These are phyloP conservation scores for Tauraco erythrolophus DNA, from an alignment of 2,113 vertebrate genomes.

Conservation along the genomic window DNA sequence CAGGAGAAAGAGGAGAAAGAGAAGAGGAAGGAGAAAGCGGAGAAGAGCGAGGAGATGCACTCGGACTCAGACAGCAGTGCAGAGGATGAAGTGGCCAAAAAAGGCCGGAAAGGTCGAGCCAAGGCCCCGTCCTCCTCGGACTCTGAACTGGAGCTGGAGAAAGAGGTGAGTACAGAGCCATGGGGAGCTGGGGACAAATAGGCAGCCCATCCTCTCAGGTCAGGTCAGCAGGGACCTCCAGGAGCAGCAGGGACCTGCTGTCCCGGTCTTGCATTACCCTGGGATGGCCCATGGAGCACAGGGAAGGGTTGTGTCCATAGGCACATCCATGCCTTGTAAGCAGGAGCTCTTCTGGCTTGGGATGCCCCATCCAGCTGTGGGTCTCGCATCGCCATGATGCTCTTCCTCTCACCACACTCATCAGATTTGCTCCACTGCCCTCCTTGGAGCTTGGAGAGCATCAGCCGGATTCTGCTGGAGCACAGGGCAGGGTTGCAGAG, in stretches of 20 bases:
- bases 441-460: not conserved
- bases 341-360: not conserved
- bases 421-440: rapidly evolving
- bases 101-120: conserved; percentile 84
- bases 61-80: conserved; percentile 80
- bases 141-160: conserved; percentile 82
- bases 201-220: not conserved
- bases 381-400: not conserved
- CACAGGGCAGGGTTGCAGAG: not conserved
- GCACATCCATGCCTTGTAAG: rapidly evolving
- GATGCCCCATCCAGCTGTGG: not conserved
- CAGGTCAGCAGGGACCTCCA: not conserved
- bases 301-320: not conserved
- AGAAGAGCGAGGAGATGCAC: conserved; percentile 67
- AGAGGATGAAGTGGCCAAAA: conserved; percentile 83
- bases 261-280: rapidly evolving
- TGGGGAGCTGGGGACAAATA: not conserved
- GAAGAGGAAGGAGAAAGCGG: conserved; percentile 86
- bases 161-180: conserved; percentile 44
- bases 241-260: not conserved
- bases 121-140: conserved; percentile 83
- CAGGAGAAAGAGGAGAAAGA: conserved; percentile 93
- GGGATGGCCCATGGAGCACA: rapidly evolving
- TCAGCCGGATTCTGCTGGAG: not conserved
- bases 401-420: not conserved